Evolutionary conservation across 2,888 invertebrate species (phyloP).

Genomic region (Stenoptilia bipunctidactyla): DNA sequence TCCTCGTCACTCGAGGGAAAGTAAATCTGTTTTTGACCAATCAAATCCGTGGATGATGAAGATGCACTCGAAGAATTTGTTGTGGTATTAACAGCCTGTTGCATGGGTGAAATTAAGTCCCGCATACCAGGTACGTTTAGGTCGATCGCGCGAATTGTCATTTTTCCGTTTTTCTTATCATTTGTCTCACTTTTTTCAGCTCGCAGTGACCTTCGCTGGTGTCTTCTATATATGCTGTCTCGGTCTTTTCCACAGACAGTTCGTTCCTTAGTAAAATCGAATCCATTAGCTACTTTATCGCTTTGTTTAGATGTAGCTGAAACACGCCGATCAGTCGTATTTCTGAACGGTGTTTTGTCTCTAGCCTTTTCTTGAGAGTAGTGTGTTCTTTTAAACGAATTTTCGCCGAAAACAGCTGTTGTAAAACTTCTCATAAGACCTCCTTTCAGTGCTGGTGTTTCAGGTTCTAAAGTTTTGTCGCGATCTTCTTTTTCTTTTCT

Average conservation of each 20-base stretch:
- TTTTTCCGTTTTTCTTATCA: constrained; percentile 55
- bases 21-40: constrained; percentile 58
- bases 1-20: constrained; percentile 65
- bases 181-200: constrained; percentile 75
- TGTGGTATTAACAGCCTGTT: constrained; percentile 39
- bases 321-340: constrained; percentile 53
- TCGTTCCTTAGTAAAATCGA: constrained; percentile 38
- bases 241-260: constrained; percentile 54
- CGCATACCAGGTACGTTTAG: constrained; percentile 56
- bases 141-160: constrained; percentile 69
- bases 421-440: constrained; percentile 78
- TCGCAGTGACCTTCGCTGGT: constrained; percentile 70
- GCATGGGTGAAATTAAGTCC: constrained; percentile 65
- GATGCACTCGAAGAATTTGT: constrained; percentile 48
- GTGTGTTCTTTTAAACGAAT: constrained; percentile 55
- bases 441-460: constrained; percentile 45
- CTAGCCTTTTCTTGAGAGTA: constrained; percentile 72
- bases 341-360: constrained; percentile 76
- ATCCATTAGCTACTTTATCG: constrained; percentile 48
- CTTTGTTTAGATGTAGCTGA: constrained; percentile 45
- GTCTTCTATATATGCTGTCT: constrained; percentile 58
- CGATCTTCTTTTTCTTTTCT: constrained; percentile 67
- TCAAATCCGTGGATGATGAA: constrained; percentile 44
- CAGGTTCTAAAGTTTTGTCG: constrained; percentile 80
- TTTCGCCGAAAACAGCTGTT: constrained; percentile 78